Base-by-base conservation (phyloP, 2,888 invertebrate species). In the Agrotis exclamationis region DNA sequence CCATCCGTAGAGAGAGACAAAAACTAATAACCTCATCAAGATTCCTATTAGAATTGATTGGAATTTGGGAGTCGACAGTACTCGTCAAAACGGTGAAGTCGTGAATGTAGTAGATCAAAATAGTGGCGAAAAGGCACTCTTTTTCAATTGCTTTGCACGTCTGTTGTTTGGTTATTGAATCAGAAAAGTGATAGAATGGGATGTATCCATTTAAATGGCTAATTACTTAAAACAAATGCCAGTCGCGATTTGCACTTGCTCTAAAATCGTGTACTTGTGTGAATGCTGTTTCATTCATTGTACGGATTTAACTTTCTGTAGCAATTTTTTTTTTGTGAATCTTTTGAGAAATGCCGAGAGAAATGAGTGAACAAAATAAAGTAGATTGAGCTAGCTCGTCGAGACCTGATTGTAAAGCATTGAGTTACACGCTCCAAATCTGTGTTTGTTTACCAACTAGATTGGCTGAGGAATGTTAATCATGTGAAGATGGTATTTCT, bases 341-440 rank as follows among this genome's bases (percentile, higher is more conserved):
- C 51, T 20, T 13, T 51, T 45, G 51, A 69, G 54, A 47, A 62
- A 50, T 54, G 44, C 33, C 51, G 56, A 53, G 58, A 67, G 48
- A 56, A 79, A 74, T 70, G 80, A 70, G 62, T 60, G 58, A 71
- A 67, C 57, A 53, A 64, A 83, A 68, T 80, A 76, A 70, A 83
- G 53, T 71, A 76, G 65, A 80, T 70, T 80, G 70, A 20, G 50
- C 48, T 14, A 16, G 53, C 39, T 53, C 58, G 54, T 28, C 28
- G 33, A 33, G 56, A 14, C 39, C 33, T 80, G 81, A 80, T 80
- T 70, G 75, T 67, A 57, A 83, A 63, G 54, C 53, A 54, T 78
- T 63, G 22, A 45, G 73, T 53, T 57, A 59, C 54, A 60, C 18
- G 18, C 24, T 48, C 39, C 11, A 51, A 66, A 63, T 63, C 63